Conservation (phyloP, 2,113 vertebrate genomes). For the Cochlearius cochlearius region DNA sequence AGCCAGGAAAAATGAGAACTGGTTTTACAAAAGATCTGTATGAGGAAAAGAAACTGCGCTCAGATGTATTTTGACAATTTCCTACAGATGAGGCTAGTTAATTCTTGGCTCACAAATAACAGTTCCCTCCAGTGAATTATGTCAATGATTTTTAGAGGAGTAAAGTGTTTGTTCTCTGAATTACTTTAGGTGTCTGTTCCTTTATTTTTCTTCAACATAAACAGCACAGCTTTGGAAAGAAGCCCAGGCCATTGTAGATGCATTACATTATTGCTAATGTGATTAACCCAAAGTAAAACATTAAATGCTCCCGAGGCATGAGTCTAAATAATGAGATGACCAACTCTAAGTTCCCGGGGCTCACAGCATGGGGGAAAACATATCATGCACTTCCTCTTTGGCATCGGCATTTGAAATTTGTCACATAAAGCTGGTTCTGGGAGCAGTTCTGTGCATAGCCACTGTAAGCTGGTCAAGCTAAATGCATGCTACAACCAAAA, state of each 20-base stretch:
- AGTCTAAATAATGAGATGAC: background rate
- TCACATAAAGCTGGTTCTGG: background rate
- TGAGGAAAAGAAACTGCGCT: background rate
- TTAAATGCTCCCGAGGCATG: background rate
- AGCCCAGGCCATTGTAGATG: background rate
- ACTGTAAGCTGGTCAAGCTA: background rate
- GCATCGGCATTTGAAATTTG: background rate
- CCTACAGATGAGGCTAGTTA: conserved; percentile 25
- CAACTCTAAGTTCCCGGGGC: background rate
- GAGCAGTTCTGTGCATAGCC: background rate
- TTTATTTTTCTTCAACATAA: conserved; percentile 48
- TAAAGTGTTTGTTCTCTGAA: conserved; percentile 50
- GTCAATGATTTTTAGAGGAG: conserved; percentile 20
- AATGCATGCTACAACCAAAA: background rate
- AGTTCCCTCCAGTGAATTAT: conserved; percentile 37
- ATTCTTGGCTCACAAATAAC: conserved; percentile 38
- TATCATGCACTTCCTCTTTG: background rate
- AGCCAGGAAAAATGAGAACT: conserved; percentile 41
- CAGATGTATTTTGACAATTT: conserved; percentile 54
- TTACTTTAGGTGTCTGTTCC: conserved; percentile 14
- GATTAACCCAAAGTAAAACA: conserved; percentile 48
- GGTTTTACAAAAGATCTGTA: conserved; percentile 48
- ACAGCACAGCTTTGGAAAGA: conserved; percentile 21
- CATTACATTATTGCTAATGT: conserved; percentile 7
- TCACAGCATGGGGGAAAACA: background rate